Conservation (phyloP, 2,113 vertebrate species). For the Amblyornis subalaris region DNA sequence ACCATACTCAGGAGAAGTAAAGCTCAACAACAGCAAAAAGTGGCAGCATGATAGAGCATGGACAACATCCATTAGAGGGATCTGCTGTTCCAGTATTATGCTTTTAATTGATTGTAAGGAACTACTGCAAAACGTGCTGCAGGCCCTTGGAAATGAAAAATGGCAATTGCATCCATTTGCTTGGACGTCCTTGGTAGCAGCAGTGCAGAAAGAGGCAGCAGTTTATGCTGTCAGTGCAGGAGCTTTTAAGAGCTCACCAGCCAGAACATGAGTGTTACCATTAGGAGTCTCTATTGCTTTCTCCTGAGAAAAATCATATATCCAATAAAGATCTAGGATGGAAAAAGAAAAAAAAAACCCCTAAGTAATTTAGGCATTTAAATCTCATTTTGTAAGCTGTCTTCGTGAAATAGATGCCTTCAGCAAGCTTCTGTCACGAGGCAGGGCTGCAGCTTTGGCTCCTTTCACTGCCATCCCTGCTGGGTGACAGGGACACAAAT, state of each 20-base stretch:
- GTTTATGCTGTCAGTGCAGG: not conserved
- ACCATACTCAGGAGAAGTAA: accelerated
- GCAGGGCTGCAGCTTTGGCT: not conserved
- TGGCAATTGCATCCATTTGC: not conserved
- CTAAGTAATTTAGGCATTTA: not conserved
- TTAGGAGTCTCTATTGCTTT: not conserved
- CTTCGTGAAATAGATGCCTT: not conserved
- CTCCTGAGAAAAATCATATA: not conserved
- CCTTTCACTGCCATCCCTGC: not conserved
- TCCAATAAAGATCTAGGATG: not conserved
- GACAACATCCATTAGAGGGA: not conserved
- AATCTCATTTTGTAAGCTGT: not conserved
- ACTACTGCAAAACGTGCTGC: not conserved
- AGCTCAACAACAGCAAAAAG: not conserved
- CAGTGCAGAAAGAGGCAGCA: not conserved
- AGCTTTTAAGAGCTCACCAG: not conserved
- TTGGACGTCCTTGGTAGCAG: not conserved
- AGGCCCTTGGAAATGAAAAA: not conserved
- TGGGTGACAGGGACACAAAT: not conserved
- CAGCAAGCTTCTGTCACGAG: not conserved
- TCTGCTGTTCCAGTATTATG: accelerated
- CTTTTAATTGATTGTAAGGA: not conserved
- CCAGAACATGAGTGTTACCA: accelerated
- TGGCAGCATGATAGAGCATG: accelerated
- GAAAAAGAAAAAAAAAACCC: accelerated